Conservation (phyloP, 92 coral and sea anemone genomes). For the Metridium senile region DNA sequence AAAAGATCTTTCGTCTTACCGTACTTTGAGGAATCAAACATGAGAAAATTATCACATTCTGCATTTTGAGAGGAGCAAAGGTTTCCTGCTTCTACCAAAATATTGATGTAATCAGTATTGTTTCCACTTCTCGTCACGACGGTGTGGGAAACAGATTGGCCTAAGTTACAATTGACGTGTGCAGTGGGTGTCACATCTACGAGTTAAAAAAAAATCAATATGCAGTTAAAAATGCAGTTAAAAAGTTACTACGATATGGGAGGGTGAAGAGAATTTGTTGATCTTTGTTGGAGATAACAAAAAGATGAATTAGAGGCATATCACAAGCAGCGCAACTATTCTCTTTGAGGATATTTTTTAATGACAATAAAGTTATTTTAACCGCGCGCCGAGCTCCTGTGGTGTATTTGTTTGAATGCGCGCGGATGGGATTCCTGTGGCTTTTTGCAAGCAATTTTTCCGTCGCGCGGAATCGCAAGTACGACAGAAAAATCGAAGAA, state of each 20-base stretch:
- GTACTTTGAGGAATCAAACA: slow-evolving; percentile 44
- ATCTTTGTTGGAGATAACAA: too few relatives aligned
- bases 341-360: not conserved
- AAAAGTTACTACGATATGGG: not conserved
- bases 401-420: too few relatives aligned
- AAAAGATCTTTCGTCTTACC: slow-evolving; percentile 20
- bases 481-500: too few relatives aligned
- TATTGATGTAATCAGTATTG: slow-evolving; percentile 3
- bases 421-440: too few relatives aligned
- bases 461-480: too few relatives aligned
- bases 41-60: slow-evolving; percentile 37
- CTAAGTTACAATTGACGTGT: slow-evolving; percentile 40
- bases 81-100: slow-evolving; percentile 36
- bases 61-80: slow-evolving; percentile 5
- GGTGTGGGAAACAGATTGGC: slow-evolving; percentile 39
- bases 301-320: too few relatives aligned
- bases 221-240: not conserved
- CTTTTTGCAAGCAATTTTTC: too few relatives aligned
- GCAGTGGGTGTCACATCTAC: slow-evolving; percentile 16
- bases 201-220: slow-evolving; percentile 3
- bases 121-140: slow-evolving; percentile 42
- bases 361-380: too few relatives aligned
- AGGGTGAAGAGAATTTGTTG: too few relatives aligned
- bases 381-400: too few relatives aligned
- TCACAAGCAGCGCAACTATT: too few relatives aligned